Evolutionary conservation across 2,888 invertebrate species (phyloP).

Genomic region (Idaea biselata): DNA sequence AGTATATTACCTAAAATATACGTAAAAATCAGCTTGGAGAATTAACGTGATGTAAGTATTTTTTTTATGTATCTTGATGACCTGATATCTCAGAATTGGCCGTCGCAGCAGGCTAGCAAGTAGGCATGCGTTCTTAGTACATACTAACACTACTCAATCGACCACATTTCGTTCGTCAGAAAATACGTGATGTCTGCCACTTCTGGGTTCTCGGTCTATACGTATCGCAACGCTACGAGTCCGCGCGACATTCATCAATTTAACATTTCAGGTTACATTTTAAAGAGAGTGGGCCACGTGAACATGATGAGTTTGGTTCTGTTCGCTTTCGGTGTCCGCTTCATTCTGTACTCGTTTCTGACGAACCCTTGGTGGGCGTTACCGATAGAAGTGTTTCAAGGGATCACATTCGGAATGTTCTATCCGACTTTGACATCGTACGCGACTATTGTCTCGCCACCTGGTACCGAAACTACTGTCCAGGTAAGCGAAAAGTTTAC

Average conservation of each 20-base stretch:
- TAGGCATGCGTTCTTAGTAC: too few relatives aligned
- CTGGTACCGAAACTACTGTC: constrained; percentile 92
- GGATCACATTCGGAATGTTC: constrained; percentile 93
- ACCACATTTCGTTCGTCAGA: too few relatives aligned
- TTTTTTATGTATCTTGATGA: too few relatives aligned
- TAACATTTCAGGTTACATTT: constrained; percentile 80
- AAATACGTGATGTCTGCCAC: too few relatives aligned
- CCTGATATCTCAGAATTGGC: too few relatives aligned
- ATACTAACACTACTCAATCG: too few relatives aligned
- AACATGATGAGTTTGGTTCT: constrained; percentile 92
- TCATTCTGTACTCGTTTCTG: constrained; percentile 89
- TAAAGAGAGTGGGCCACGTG: constrained; percentile 89
- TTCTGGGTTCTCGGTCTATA: too few relatives aligned
- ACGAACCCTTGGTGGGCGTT: constrained; percentile 91
- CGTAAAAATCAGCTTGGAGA: too few relatives aligned
- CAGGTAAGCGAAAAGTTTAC: constrained; percentile 75
- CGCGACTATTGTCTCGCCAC: constrained; percentile 90
- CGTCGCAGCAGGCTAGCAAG: too few relatives aligned
- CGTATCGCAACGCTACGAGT: too few relatives aligned
- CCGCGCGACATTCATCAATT: neutral
- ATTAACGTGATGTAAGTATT: too few relatives aligned
- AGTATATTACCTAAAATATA: too few relatives aligned
- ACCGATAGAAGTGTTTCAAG: constrained; percentile 92
- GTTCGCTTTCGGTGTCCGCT: constrained; percentile 88
- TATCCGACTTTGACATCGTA: constrained; percentile 94